Conservation (phyloP, 2,797 vertebrate genomes). For the Mus minutoides region DNA sequence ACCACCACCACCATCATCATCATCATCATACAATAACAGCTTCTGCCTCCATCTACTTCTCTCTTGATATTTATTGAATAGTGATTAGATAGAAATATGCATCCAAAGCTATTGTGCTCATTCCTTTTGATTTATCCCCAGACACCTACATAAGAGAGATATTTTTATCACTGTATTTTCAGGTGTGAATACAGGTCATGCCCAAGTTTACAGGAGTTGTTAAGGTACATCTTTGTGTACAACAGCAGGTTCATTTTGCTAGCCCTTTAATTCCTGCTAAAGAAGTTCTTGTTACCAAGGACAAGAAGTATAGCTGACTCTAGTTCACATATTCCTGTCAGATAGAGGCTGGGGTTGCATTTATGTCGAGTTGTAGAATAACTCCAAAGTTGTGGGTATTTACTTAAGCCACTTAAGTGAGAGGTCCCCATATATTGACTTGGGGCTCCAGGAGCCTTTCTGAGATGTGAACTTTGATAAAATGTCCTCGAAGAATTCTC, state of each 20-base stretch:
- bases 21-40: not conserved
- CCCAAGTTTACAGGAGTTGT: not conserved
- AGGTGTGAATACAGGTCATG: not conserved
- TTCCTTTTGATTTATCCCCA: not conserved
- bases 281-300: not conserved
- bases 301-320: not conserved
- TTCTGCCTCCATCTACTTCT: not conserved
- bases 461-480: not conserved
- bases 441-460: not conserved
- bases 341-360: not conserved
- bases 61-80: not conserved
- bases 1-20: too few species aligned
- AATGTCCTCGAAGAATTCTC: not conserved
- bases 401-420: not conserved
- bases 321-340: not conserved
- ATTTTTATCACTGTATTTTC: not conserved
- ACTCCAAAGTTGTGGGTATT: not conserved
- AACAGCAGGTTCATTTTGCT: not conserved
- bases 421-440: not conserved
- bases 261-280: conserved; percentile 6
- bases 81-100: not conserved
- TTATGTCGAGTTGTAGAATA: not conserved
- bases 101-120: not conserved
- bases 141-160: not conserved
- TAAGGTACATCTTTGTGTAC: not conserved